A percentile compares a stretch with the other conserved stretches of the same genome.
Evolutionary conservation across 2,797 vertebrate species (phyloP).

Genomic region (Micrastur ruficollis): DNA sequence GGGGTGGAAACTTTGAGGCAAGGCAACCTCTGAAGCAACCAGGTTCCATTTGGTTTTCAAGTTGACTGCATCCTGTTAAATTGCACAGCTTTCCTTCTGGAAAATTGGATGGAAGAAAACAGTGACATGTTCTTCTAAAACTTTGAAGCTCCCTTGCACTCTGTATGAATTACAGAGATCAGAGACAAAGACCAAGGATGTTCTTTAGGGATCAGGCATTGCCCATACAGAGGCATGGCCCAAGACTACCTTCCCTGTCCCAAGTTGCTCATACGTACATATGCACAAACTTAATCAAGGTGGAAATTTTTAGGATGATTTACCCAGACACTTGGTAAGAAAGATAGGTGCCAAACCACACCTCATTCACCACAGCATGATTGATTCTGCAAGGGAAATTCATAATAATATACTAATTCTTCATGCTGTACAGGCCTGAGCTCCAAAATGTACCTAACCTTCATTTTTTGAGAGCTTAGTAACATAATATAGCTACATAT

Average conservation of each 20-base stretch:
- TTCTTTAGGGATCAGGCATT: background rate
- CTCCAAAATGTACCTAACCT: background rate
- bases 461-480: background rate
- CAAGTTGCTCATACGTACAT: background rate
- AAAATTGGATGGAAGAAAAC: background rate
- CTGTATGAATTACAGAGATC: background rate
- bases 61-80: background rate
- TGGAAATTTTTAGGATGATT: background rate
- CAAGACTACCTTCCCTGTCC: rapidly evolving
- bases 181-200: background rate
- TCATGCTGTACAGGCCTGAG: background rate
- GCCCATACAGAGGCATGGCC: background rate
- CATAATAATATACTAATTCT: background rate
- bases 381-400: background rate
- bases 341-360: background rate
- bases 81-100: background rate
- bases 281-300: background rate
- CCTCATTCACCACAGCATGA: background rate
- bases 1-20: background rate
- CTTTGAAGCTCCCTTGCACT: background rate
- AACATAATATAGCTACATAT: background rate
- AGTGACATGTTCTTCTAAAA: background rate
- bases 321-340: background rate
- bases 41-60: background rate
- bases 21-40: background rate